Evolutionary conservation across 2,888 invertebrate genomes (phyloP), one percentile per base, ranked within the genome.

Genomic region (Brenthis ino): DNA sequence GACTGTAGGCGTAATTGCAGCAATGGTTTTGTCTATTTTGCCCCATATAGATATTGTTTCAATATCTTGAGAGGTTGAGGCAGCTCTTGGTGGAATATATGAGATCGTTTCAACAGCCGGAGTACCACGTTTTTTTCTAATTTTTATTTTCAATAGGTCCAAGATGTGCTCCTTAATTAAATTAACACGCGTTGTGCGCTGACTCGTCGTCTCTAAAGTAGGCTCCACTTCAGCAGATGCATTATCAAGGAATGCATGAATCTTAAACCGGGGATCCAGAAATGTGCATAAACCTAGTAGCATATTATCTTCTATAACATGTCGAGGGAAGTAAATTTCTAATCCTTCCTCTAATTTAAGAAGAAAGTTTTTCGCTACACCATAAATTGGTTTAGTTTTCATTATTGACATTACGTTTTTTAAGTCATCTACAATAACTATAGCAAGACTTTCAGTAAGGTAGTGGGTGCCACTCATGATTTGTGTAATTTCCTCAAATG

Each of bases 401-500:
- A 16, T 64, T 57, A 69, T 33, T 13, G 20, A 20, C 37, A 73
- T 63, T 1, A 71, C 70, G 54, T 75, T 72, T 68, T 67, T 73
- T 50, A 75, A 65, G 0, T 73, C 72, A 37, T 71, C 68, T 33
- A 68, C 57, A 16, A 73, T 65, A n/a, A 71, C 69, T 55, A 71
- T 67, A 43, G 66, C 68, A 6, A 64, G 56, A 55, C 69, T 69
- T 37, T 61, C 71, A 20, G 66, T 51, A 13, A 71, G 64, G 55
- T 71, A 71, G 6, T 53, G 43, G 6, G 47, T 57, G n/a, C 50
- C 57, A 72, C 61, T 63, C 70, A 73, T 70, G 11, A 69, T 54
- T 63, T 54, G 50, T 4, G 73, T 68, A 3, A 61, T 54, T 58
- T 75, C 72, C 55, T 75, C 69, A 56, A 75, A 75, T 6, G 73